Percentiles rank a stretch among this genome's conserved stretches.
phyloP scores from a whole-genome alignment of 2,113 vertebrate genomes.

The Aramus guarauna region DNA sequence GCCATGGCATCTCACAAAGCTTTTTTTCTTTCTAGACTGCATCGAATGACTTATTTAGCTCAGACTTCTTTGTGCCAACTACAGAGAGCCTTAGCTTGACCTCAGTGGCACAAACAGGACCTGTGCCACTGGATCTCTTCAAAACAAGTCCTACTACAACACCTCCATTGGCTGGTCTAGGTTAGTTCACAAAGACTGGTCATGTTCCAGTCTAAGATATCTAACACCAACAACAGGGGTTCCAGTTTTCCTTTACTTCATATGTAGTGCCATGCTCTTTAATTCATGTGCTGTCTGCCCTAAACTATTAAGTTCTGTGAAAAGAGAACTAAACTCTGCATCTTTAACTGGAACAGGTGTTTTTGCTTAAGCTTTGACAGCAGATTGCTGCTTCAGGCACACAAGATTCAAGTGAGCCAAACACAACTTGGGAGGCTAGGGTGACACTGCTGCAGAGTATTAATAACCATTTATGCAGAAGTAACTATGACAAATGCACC shows the following conservation, averaged over 20 bases:
- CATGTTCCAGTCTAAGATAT: not conserved
- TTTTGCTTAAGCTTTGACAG: not conserved
- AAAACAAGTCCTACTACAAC: conserved; percentile 35
- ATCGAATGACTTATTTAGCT: conserved; percentile 78
- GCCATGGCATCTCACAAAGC: not conserved
- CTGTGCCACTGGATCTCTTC: conserved; percentile 75
- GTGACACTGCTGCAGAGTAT: not conserved
- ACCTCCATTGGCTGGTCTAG: conserved; percentile 39
- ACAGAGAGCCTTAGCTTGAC: conserved; percentile 37
- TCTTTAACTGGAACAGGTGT: not conserved
- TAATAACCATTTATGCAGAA: not conserved
- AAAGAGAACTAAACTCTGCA: not conserved
- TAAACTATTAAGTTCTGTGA: not conserved
- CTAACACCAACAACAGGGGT: not conserved
- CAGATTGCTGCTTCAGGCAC: not conserved
- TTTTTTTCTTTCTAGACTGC: conserved; percentile 66
- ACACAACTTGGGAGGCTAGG: not conserved
- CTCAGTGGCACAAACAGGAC: conserved; percentile 37
- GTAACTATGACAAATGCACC: not conserved
- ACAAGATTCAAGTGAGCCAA: not conserved
- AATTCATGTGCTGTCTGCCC: not conserved
- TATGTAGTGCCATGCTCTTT: not conserved
- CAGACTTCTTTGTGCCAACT: conserved; percentile 76
- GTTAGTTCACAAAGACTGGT: conserved; percentile 56
- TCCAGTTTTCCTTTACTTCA: not conserved